Conservation (phyloP, 2,888 invertebrate species). For the Mylabris sibirica region DNA sequence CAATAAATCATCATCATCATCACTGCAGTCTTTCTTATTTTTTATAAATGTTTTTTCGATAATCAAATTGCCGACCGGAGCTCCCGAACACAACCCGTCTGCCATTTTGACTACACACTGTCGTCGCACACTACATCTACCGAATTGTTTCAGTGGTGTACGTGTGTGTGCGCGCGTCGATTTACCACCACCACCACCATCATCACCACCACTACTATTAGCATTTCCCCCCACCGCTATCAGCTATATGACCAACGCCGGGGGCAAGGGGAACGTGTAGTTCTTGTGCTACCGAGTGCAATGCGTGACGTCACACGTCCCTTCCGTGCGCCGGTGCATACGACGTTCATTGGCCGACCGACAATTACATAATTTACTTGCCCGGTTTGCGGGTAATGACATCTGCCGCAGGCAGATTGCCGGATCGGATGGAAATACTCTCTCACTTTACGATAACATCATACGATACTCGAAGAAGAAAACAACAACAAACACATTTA, state of each 20-base stretch:
- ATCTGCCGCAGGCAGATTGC: constrained; percentile 46
- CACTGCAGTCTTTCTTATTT: constrained; percentile 50
- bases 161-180: constrained; percentile 53
- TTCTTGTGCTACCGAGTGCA: constrained; percentile 36
- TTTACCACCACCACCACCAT: constrained; percentile 20
- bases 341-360: constrained; percentile 62
- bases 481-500: background rate
- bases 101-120: constrained; percentile 82
- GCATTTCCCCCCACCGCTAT: constrained; percentile 24
- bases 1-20: constrained; percentile 56
- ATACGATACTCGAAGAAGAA: background rate
- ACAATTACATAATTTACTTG: constrained; percentile 61
- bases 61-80: constrained; percentile 67
- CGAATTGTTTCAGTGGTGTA: background rate
- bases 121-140: constrained; percentile 53
- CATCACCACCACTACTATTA: background rate
- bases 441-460: constrained; percentile 2
- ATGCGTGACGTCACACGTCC: constrained; percentile 53
- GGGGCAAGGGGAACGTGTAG: constrained; percentile 20
- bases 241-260: constrained; percentile 49
- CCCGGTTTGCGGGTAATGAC: constrained; percentile 60
- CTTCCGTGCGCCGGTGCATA: constrained; percentile 50
- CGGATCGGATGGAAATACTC: background rate
- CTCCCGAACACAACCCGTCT: constrained; percentile 77
- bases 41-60: constrained; percentile 66